phyloP scores from a whole-genome alignment of 2,113 vertebrate genomes.

The Tapirus terrestris region DNA sequence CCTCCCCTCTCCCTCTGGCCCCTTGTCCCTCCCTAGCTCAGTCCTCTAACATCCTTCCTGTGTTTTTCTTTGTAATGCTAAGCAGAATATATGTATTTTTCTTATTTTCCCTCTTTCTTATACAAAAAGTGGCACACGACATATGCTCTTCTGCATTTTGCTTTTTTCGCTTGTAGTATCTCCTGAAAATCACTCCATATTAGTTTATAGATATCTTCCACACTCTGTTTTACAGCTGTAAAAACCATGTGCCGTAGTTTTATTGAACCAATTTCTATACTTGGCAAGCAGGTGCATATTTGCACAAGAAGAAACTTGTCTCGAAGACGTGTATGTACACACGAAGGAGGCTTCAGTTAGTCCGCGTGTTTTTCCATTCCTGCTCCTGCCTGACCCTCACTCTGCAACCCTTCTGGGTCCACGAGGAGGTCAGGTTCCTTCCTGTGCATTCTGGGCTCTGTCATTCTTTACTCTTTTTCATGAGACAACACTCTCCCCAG shows the following conservation, averaged over 20 bases:
- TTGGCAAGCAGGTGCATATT: background rate
- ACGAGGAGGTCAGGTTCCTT: background rate
- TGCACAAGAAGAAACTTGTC: background rate
- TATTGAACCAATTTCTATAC: background rate
- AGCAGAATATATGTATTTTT: background rate
- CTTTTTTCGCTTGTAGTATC: background rate
- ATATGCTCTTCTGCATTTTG: background rate
- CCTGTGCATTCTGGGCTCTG: rapidly evolving
- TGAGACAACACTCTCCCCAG: background rate
- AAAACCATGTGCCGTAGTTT: background rate
- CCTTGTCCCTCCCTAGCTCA: background rate
- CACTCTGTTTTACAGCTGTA: background rate
- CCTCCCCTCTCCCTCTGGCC: background rate
- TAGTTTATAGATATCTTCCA: background rate
- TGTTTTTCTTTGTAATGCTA: background rate
- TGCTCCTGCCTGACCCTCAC: background rate
- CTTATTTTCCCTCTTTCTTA: background rate
- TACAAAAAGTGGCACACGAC: background rate
- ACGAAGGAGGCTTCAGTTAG: background rate
- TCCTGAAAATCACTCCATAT: background rate
- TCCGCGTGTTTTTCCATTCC: background rate
- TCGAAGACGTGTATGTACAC: background rate
- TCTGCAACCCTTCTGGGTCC: background rate
- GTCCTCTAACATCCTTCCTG: background rate
- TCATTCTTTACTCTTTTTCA: background rate